These are phyloP conservation scores for Lucilia cuprina DNA, from an alignment of 1,140 invertebrate species.

Conservation along the genomic window DNA sequence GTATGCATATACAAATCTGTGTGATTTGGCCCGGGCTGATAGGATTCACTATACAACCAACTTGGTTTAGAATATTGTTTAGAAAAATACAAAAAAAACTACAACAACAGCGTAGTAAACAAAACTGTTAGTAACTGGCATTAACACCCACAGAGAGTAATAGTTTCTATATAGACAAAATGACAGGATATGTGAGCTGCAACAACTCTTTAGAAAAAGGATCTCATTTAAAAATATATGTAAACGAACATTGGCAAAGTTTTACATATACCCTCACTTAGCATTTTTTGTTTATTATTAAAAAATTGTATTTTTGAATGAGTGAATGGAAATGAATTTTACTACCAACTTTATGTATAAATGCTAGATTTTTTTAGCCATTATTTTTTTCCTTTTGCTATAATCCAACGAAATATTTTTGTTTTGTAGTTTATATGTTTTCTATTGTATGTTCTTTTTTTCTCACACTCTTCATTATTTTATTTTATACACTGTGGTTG, in stretches of 20 bases:
- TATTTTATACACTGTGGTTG: not conserved
- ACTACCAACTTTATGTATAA: not conserved
- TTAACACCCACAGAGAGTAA: not conserved
- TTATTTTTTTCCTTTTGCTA: not conserved
- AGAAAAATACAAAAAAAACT: not conserved
- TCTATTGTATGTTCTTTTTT: not conserved
- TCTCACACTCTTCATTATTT: not conserved
- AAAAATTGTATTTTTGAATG: not conserved
- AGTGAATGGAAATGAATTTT: not conserved
- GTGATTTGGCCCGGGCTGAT: not conserved
- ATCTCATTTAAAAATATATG: conserved; percentile 9
- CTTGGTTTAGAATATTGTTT: not conserved
- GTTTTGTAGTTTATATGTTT: not conserved
- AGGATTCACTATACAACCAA: not conserved
- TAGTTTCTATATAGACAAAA: not conserved
- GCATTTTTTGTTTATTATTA: not conserved
- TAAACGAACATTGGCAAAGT: not conserved
- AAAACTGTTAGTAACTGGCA: not conserved
- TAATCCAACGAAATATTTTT: not conserved
- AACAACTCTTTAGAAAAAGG: not conserved
- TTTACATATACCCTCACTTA: not conserved
- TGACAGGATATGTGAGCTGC: not conserved
- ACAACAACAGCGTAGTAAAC: not conserved
- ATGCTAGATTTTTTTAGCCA: not conserved
- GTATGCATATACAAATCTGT: not conserved